Conservation (phyloP, 1,140 invertebrate species). For the Ceratitis capitata region DNA sequence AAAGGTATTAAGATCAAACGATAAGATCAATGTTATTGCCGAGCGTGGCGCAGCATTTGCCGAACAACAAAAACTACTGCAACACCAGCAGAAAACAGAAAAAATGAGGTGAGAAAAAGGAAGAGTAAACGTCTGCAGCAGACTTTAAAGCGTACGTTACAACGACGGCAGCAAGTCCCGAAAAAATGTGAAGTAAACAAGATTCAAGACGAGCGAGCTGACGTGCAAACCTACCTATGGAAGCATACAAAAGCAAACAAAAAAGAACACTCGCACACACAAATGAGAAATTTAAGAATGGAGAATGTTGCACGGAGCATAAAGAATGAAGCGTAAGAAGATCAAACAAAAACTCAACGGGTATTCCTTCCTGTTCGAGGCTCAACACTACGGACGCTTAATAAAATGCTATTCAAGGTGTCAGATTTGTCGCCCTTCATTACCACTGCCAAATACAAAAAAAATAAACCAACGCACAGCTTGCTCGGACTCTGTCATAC, state of each 20-base stretch:
- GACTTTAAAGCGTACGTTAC: not conserved
- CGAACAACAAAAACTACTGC: not conserved
- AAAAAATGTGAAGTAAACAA: constrained; percentile 18
- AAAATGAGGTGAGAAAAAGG: no score
- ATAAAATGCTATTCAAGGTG: constrained; percentile 65
- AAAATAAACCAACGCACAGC: not conserved
- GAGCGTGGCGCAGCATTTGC: not conserved
- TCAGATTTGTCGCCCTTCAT: constrained; percentile 66
- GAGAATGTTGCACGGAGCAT: not conserved
- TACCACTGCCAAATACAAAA: constrained; percentile 43
- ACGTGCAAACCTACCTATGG: not conserved
- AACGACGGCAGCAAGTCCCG: not conserved
- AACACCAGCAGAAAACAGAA: not conserved
- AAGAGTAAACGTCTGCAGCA: no score
- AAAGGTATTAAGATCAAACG: constrained; percentile 62
- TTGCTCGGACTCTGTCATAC: not conserved
- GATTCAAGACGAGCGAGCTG: not conserved
- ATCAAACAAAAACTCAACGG: constrained; percentile 29
- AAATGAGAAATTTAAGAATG: not conserved
- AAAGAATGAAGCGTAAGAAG: not conserved
- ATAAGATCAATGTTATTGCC: constrained; percentile 52
- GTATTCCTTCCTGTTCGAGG: constrained; percentile 88
- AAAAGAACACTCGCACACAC: not conserved
- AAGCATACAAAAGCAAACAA: not conserved
- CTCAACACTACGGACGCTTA: constrained; percentile 80